Evolutionary conservation across 2,888 invertebrate species (phyloP).

Genomic region (Arrhopalites spinosus): DNA sequence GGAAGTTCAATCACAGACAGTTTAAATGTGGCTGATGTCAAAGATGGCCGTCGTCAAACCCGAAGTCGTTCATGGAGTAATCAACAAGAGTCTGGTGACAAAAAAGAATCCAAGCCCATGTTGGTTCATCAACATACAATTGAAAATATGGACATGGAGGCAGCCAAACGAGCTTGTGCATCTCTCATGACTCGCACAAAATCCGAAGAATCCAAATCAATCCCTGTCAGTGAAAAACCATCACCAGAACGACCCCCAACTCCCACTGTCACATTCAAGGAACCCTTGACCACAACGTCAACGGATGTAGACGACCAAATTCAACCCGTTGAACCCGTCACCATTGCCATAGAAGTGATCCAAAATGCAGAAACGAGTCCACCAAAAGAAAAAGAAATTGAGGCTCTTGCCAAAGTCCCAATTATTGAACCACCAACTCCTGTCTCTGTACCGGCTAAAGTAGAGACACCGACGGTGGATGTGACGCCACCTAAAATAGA

Average conservation of each 20-base stretch:
- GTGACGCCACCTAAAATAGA: neutral
- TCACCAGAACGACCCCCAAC: constrained; percentile 1
- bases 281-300: neutral
- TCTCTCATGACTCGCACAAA: constrained; percentile 6
- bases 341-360: neutral
- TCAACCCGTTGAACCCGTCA: neutral
- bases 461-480: neutral
- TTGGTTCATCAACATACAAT: constrained; percentile 32
- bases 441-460: neutral
- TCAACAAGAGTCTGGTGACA: neutral
- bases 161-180: constrained; percentile 34
- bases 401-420: too few relatives aligned
- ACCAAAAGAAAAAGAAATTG: too few relatives aligned
- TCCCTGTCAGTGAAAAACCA: neutral
- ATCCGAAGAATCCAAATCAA: constrained; percentile 6
- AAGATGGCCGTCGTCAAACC: too few relatives aligned
- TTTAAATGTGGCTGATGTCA: too few relatives aligned
- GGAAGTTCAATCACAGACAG: neutral
- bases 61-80: neutral
- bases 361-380: neutral
- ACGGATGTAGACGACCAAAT: neutral
- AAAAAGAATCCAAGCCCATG: neutral
- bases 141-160: constrained; percentile 36
- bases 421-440: neutral
- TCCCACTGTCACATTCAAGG: constrained; percentile 1